Evolutionary conservation across 2,888 invertebrate genomes (phyloP), one percentile per base, ranked within the genome.

Genomic region (Orchesellides sinensis): DNA sequence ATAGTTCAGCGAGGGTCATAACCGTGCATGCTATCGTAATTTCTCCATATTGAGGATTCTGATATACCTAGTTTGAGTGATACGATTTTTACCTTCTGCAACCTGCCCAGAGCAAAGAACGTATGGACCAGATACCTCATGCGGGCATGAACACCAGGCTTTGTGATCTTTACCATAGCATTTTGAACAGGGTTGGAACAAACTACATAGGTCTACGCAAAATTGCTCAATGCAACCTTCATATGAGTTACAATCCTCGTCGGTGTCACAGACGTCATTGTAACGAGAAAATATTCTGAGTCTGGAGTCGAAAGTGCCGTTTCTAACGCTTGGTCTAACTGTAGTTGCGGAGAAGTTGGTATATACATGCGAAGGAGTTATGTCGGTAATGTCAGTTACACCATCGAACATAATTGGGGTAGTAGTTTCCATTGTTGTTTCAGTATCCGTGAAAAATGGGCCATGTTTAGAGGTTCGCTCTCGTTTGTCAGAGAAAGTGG

Each of bases 191-290:
- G 83, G 59, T 29, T 70, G 52, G 25, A 74, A 86, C 70, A 92
- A 90, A 54, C 91, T 90, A 87, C 97, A 97, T 79, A 96, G 96
- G 90, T 94, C 95, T 4, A 83, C 72, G 73, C 89, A 89, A 66
- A 83, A 73, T 45, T 84, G 84, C 40, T 85, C 56, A n/a, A 88
- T 63, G 72, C 89, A 89, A 68, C 65, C 65, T 69, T 82, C 83
- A 73, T 73, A 66, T 27, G 80, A 72, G 32, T 49, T 56, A 56
- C 87, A 87, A 27, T 87, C 86, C 32, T 79, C 63, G 75, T 83
- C 72, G 45, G 56, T 78, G 54, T 86, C 87, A 74, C 87, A 87
- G 14, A 82, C 73, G 40, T 68, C 63, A 61, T 86, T 86, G 17
- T 59, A 66, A 17, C 73, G 72, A 1, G 72, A 52, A 19, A 63